Evolutionary conservation across 2,797 vertebrate species (phyloP), one percentile per base, ranked within the genome.

Genomic region (Pangasius macronema): DNA sequence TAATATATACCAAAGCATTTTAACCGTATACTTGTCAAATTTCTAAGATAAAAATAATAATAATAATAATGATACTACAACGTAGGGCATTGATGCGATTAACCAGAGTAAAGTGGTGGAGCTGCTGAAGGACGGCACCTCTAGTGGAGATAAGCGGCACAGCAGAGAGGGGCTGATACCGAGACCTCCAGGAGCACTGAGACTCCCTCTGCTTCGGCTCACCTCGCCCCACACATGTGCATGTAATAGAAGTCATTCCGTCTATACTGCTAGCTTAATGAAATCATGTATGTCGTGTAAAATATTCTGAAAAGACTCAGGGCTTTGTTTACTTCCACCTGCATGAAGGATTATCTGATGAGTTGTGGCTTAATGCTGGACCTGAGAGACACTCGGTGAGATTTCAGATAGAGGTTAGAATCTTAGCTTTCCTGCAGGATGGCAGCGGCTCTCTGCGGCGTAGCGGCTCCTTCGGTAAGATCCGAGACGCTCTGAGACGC

Each of bases 91-190:
- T 5, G 97, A 97, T 59, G 97, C 97, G 11, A 96, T 97, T 0
- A 97, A 97, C 94, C 97, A 97, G 95, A 97, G 96, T 86, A 98
- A 97, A 89, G 96, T 97, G 92, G 97, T 97, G 91, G 97, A 97
- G 91, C 94, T 97, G 87, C 94, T 98, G 89, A 98, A 97, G 93
- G 96, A 97, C 0, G 95, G 96, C 1, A 90, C 93, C 8, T 89
- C 91, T 1, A 94, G 93, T 11, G 95, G 94, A 11, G 96, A 95
- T 86, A 92, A 94, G 13, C 91, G 95, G 39, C 94, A 94, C 85
- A 93, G 92, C 92, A 92, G 95, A 36, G 95, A 97, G 0, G 91
- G 92, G 2, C 9, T 87, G 8, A n/a, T n/a, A n/a, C n/a, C n/a
- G n/a, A n/a, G n/a, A n/a, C n/a, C n/a, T n/a, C n/a, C n/a, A n/a